phyloP scores from a whole-genome alignment of 2,888 invertebrate species.

The Apotomis capreana region DNA sequence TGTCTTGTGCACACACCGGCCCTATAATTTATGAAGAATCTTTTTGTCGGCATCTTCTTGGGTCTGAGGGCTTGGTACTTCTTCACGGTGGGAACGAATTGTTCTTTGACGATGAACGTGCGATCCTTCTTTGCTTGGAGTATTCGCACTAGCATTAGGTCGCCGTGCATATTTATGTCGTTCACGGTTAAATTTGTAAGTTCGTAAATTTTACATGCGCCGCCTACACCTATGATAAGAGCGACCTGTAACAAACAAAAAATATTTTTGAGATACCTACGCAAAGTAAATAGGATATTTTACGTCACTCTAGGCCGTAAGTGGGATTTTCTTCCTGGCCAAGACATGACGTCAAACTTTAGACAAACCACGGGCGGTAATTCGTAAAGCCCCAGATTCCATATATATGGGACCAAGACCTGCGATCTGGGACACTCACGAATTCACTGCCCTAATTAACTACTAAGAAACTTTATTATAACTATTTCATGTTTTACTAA shows the following conservation, averaged over 20 bases:
- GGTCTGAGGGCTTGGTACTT: constrained; percentile 28
- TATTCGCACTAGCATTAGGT: constrained; percentile 15
- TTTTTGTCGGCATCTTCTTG: constrained; percentile 6
- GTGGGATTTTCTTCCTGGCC: no score
- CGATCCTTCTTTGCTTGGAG: background rate
- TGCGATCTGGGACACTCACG: no score
- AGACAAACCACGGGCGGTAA: no score
- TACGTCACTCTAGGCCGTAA: no score
- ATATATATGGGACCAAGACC: no score
- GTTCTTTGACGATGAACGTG: constrained; percentile 16
- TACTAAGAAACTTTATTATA: no score
- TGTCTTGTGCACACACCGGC: constrained; percentile 22
- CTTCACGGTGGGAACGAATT: constrained; percentile 14
- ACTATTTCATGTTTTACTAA: no score
- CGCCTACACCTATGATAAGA: constrained; percentile 28
- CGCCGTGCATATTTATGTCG: constrained; percentile 17
- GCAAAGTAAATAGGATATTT: no score
- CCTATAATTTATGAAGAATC: constrained; percentile 21
- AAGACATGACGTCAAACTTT: no score
- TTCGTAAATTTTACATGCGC: constrained; percentile 21
- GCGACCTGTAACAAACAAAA: constrained; percentile 24
- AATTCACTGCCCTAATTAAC: no score
- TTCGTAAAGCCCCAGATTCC: no score
- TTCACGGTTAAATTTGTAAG: constrained; percentile 18
- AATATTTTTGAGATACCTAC: background rate